Evolutionary conservation across 2,797 vertebrate genomes (phyloP), one percentile per base, ranked within the genome.

Genomic region (Syngnathus rostellatus): DNA sequence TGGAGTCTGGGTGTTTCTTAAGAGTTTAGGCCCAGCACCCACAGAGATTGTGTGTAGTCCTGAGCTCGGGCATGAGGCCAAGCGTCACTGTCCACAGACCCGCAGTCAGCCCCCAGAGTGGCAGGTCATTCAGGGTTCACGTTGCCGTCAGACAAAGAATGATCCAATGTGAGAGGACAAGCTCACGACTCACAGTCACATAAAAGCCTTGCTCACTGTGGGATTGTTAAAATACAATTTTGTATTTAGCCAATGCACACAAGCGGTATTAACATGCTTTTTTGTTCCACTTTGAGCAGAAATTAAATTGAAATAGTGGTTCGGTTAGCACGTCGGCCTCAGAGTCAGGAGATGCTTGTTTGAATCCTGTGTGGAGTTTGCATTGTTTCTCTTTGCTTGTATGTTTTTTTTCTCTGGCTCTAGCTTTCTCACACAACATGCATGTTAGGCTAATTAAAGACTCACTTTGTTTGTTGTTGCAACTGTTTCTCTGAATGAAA

Each of bases 131-230:
- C 9, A 59, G 75, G 78, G 75, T 76, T 79, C 73, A 72, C 75
- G 62, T 62, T 23, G 67, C 75, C 82, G 58, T 66, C 58, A 80
- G 82, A 78, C 23, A 68, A 63, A 79, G 75, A 71, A 68, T 72
- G 75, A 87, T 78, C 72, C 61, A 16, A 84, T 83, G 68, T 69
- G 68, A 76, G 71, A 70, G 67, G 83, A 86, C 81, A 85, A 77
- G 77, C 64, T 73, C 50, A 45, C 69, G 72, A 74, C 16, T 17
- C 14, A 51, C 37, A 53, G 2, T 60, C 21, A 70, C 48, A 40
- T 63, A 57, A 73, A 77, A 70, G 23, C 53, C 55, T 54, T 14
- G 8, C 21, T 48, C 41, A 16, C 43, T 37, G 3, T 16, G 40
- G 62, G 23, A 48, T 25, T 62, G 38, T 62, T 61, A 2, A 5